Conservation (phyloP, 2,113 vertebrate species). For the Festucalex cinctus region DNA sequence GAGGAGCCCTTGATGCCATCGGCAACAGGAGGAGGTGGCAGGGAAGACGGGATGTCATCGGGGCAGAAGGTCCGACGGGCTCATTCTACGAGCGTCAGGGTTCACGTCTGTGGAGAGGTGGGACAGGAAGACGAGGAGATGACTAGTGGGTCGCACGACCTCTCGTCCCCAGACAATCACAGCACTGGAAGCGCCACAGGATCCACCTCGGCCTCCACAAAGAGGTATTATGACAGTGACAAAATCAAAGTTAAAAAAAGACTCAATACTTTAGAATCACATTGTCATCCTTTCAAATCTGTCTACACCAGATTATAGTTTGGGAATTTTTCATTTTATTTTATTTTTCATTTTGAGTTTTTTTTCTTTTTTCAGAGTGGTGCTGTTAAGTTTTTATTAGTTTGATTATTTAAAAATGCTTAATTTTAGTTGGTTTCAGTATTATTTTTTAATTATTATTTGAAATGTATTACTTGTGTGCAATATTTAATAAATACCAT, state of each 20-base stretch:
- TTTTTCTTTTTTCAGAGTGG: too few relatives aligned
- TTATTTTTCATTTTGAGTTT: too few relatives aligned
- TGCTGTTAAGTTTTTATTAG: too few relatives aligned
- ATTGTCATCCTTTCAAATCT: background rate
- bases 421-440: too few relatives aligned
- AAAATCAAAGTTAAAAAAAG: background rate
- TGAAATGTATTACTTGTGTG: too few relatives aligned
- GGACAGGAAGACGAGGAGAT: slow-evolving; percentile 50
- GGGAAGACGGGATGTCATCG: slow-evolving; percentile 11
- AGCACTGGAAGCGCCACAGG: slow-evolving; percentile 45
- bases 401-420: too few relatives aligned
- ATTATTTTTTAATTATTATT: too few relatives aligned
- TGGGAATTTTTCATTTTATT: too few relatives aligned
- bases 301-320: too few relatives aligned
- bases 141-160: slow-evolving; percentile 26
- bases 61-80: background rate
- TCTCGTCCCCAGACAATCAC: slow-evolving; percentile 37
- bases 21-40: slow-evolving; percentile 7
- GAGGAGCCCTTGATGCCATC: slow-evolving; percentile 34
- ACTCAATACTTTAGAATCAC: background rate
- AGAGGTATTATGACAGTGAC: slow-evolving; percentile 66
- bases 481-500: too few relatives aligned
- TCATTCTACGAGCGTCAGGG: background rate
- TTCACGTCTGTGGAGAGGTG: slow-evolving; percentile 49
- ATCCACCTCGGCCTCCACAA: slow-evolving; percentile 58